Base-by-base conservation (phyloP, 30 jellyfish, hydroid and myxozoan genomes). In the Aurelia aurita region DNA sequence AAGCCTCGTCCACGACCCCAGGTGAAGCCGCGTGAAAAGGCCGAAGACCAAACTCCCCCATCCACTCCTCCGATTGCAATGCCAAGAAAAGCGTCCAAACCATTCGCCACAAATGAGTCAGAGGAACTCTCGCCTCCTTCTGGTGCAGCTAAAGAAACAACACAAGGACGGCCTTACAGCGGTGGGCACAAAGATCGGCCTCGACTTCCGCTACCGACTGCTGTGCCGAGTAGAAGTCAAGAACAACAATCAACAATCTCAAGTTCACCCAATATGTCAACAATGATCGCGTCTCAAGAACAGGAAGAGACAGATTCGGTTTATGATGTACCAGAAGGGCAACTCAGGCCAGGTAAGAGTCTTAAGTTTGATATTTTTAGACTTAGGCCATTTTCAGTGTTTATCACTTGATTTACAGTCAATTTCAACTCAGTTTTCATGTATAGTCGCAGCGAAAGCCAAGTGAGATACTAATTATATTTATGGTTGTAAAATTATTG, bases 311-410 rank as follows among this genome's bases (percentile, higher is more conserved):
- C 15, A 55, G 99, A 94, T 59, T 84, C 87, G 67, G 72, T 89
- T 47, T 88, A 94, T 69, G 97, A 94, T 43, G 97, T 89, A 45
- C 99, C 99, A 14, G 99, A 89, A 66, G 86, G 86, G 18, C 91
- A 49, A 49, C 77, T 94, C 21, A 87, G 99, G 68, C 89, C 99
- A 61, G 96, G 98, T 92, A 68, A 22, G 32, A 23, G 0, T 2
- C 21, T 20, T 27, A 21, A 16, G 0, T 25, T 61, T 27, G 53
- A 55, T 55, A 15, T 45, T 47, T 47, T 72, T 25, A 19, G 63
- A 61, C 35, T 32, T 61, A 20, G 1, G 19, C 27, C 29, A 23
- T 7, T n/a, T 23, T 2, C 15, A 58, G 28, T n/a, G 12, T 58
- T 58, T 58, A 8, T 58, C 13, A 58, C 69, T 20, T 58, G 12